These are phyloP conservation scores for Podarcis muralis DNA, from an alignment of 2,113 vertebrate species.

Conservation along the genomic window DNA sequence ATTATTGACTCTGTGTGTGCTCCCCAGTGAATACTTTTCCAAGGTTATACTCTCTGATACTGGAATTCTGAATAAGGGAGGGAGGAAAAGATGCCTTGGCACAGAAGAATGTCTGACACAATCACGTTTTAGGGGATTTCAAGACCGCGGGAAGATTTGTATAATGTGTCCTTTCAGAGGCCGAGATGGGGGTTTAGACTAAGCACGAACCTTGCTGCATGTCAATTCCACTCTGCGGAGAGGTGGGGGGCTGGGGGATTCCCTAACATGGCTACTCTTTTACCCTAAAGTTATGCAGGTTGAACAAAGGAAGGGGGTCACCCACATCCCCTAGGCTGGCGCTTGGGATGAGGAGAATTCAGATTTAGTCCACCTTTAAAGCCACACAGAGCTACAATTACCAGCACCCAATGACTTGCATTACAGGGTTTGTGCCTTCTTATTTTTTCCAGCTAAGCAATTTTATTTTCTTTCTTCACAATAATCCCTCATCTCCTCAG, in stretches of 20 bases:
- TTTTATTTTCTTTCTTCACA: no score
- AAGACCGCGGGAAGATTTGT: constrained; percentile 72
- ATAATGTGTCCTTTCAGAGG: constrained; percentile 78
- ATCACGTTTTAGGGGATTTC: constrained; percentile 77
- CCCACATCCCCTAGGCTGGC: neutral
- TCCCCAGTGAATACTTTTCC: constrained; percentile 64
- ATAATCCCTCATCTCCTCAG: no score
- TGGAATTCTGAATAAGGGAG: constrained; percentile 64
- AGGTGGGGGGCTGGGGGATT: no score
- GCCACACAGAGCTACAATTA: no score
- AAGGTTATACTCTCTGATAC: constrained; percentile 64
- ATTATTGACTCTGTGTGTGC: constrained; percentile 63
- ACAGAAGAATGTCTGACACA: constrained; percentile 72
- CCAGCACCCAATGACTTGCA: no score
- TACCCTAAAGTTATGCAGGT: neutral
- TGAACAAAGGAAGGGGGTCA: neutral
- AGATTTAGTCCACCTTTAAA: no score
- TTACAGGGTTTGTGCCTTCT: no score
- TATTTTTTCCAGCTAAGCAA: no score
- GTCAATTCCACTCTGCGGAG: constrained; percentile 67
- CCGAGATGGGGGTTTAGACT: constrained; percentile 75
- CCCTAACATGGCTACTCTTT: neutral
- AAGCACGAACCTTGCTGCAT: constrained; percentile 76
- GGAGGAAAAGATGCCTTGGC: constrained; percentile 74
- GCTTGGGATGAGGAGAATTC: neutral